These are phyloP conservation scores for Oryzaephilus surinamensis DNA, from an alignment of 1,140 invertebrate species.

Conservation along the genomic window DNA sequence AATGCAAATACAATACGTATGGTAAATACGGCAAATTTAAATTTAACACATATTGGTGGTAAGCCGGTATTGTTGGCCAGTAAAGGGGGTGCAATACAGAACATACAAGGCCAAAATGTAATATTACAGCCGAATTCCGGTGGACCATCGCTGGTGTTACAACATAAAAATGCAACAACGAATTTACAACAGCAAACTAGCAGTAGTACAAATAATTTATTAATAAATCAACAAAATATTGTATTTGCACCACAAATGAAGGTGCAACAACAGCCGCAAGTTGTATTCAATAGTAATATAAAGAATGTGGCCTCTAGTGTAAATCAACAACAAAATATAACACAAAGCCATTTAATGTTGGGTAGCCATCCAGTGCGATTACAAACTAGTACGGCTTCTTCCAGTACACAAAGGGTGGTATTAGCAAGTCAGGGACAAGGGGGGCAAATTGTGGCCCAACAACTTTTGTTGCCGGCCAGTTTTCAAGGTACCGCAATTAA, in stretches of 20 bases:
- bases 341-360: constrained; percentile 32
- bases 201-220: constrained; percentile 14
- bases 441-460: constrained; percentile 39
- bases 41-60: constrained; percentile 47
- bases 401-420: constrained; percentile 44
- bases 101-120: constrained; percentile 34
- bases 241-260: constrained; percentile 17
- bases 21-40: constrained; percentile 43
- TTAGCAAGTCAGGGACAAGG: constrained; percentile 47
- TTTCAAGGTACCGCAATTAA: constrained; percentile 47
- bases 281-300: constrained; percentile 23
- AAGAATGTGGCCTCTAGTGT: constrained; percentile 4
- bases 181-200: constrained; percentile 10
- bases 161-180: constrained; percentile 3
- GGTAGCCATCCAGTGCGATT: constrained; percentile 34
- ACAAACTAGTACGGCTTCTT: constrained; percentile 23
- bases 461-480: constrained; percentile 45
- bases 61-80: constrained; percentile 54
- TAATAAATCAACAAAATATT: constrained; percentile 25
- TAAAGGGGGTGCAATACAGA: constrained; percentile 38
- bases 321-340: not conserved
- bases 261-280: constrained; percentile 18
- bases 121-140: constrained; percentile 27
- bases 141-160: constrained; percentile 31
- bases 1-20: constrained; percentile 37